Base-by-base conservation (phyloP, 2,888 invertebrate genomes). In the Cloeon dipterum region DNA sequence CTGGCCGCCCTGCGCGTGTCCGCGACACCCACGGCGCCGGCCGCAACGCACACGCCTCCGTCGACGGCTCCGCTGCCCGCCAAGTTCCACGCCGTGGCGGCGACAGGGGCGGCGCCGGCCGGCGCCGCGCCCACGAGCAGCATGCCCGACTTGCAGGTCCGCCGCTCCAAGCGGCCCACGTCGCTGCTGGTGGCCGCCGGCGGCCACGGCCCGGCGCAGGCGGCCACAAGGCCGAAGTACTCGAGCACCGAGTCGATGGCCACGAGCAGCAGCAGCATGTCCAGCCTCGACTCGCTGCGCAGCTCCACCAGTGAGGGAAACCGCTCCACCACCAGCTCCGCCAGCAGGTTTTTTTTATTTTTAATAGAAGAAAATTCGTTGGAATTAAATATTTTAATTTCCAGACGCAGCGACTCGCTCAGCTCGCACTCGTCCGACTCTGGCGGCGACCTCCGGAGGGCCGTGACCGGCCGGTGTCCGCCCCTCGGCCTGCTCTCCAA, bases 281-380 rank as follows among this genome's bases (percentile, higher is more conserved):
- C 79, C 32, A 83, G 83, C 54, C 75, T 85, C 74, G 85, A 85
- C 52, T 83, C 83, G 38, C 59, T 85, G 42, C 68, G 79, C 43
- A 82, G 82, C 56, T 81, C 79, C 53, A 82, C 81, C 39, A 85
- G 83, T 53, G 83, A 83, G 55, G 82, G 81, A 20, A 82, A 81
- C 50, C 64, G 81, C 46, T 83, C 82, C 51, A 81, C 78, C 39
- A 77, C 77, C 50, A 82, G 81, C 56, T 79, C 78, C 36, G 82
- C 81, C 51, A 81, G 81, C 53, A 67, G n/a, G n/a, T n/a, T n/a
- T n/a, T n/a, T n/a, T n/a, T n/a, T n/a, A n/a, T n/a, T n/a, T n/a
- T n/a, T n/a, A n/a, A n/a, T n/a, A n/a, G n/a, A n/a, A n/a, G n/a
- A n/a, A n/a, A n/a, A n/a, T n/a, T n/a, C n/a, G n/a, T n/a, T n/a